These are phyloP conservation scores for Plemyria rubiginata DNA, from an alignment of 2,888 invertebrate genomes.

Conservation along the genomic window DNA sequence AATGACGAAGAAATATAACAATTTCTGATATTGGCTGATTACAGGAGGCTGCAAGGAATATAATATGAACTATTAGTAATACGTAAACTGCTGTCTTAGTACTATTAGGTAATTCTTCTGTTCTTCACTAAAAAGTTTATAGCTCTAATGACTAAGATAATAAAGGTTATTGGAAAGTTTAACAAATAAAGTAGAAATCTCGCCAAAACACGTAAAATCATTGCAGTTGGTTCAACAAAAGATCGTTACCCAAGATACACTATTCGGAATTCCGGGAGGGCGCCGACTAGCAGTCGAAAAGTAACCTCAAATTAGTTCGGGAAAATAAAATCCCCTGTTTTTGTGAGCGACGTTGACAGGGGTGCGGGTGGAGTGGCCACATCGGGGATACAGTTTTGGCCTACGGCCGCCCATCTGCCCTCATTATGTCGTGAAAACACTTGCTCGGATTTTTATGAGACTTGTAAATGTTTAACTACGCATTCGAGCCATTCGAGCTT, in stretches of 20 bases:
- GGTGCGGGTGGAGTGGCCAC: slow-evolving; percentile 59
- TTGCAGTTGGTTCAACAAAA: slow-evolving; percentile 36
- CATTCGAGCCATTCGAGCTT: slow-evolving; percentile 42
- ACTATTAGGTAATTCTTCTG: too few species aligned
- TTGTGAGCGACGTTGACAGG: slow-evolving; percentile 59
- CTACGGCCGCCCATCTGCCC: slow-evolving; percentile 60
- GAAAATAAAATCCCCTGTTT: slow-evolving; percentile 67
- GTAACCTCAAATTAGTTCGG: slow-evolving; percentile 68
- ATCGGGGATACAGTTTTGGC: slow-evolving; percentile 57
- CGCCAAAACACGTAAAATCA: slow-evolving; percentile 29
- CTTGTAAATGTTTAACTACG: slow-evolving; percentile 56
- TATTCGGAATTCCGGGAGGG: slow-evolving; percentile 52
- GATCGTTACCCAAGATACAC: slow-evolving; percentile 41
- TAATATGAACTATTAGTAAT: too few species aligned
- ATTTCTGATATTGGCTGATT: too few species aligned
- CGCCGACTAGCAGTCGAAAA: slow-evolving; percentile 52
- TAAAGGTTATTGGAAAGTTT: slow-evolving; percentile 7
- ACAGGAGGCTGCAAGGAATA: too few species aligned
- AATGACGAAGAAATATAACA: too few species aligned
- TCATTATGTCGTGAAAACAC: slow-evolving; percentile 60
- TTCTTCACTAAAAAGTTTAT: neutral
- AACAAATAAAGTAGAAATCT: slow-evolving; percentile 22
- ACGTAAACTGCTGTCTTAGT: too few species aligned
- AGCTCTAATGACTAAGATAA: slow-evolving; percentile 1
- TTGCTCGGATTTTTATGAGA: slow-evolving; percentile 57